Conservation (phyloP, 2,888 invertebrate species). For the Subacronicta megacephala region DNA sequence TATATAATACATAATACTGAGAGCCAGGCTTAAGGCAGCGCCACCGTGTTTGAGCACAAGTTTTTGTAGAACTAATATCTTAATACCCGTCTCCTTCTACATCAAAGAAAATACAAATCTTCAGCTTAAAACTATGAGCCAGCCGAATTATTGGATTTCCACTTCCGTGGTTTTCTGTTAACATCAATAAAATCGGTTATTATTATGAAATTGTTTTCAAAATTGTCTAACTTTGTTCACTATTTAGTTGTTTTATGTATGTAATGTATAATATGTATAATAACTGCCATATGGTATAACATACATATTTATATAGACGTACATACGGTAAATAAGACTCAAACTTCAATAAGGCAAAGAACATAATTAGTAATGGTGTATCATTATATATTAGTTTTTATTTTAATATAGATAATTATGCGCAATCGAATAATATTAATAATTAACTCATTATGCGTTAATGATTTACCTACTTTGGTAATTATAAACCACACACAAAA, state of each 20-base stretch:
- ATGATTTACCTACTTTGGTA: conserved; percentile 37
- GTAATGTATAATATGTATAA: too few species aligned
- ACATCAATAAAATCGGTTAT: conserved; percentile 15
- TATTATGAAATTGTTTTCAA: conserved; percentile 8
- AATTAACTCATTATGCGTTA: background rate
- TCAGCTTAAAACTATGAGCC: conserved; percentile 27
- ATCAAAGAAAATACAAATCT: conserved; percentile 32
- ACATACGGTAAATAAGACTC: background rate
- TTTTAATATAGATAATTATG: conserved; percentile 2
- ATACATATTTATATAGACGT: background rate
- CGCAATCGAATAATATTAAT: background rate
- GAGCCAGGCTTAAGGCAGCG: conserved; percentile 23
- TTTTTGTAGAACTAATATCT: conserved; percentile 38
- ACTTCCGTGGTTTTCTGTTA: conserved; percentile 21
- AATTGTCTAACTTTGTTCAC: conserved; percentile 22
- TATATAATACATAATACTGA: conserved; percentile 20
- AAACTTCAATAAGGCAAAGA: background rate
- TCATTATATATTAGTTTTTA: background rate
- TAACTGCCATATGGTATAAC: too few species aligned
- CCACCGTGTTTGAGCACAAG: conserved; percentile 25
- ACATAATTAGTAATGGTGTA: background rate
- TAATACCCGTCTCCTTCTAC: conserved; percentile 24
- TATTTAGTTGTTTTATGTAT: too few species aligned
- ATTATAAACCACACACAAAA: conserved; percentile 51
- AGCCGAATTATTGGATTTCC: conserved; percentile 39